Percentiles rank a stretch among this genome's conserved stretches.
Evolutionary conservation across 2,888 invertebrate genomes (phyloP).

Genomic region (Aspidiotus rigidus): DNA sequence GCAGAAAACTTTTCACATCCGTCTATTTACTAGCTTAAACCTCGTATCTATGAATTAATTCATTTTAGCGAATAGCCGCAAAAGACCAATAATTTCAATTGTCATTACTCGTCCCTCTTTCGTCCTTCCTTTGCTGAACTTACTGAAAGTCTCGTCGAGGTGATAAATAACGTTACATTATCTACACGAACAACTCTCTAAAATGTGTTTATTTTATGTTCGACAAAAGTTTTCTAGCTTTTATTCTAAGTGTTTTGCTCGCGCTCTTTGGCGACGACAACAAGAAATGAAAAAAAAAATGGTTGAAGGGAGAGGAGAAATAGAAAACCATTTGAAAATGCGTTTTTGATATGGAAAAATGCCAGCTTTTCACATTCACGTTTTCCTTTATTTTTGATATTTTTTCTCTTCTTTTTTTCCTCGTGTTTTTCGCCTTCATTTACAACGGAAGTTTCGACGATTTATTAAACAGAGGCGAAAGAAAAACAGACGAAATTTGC

Average conservation of each 20-base stretch:
- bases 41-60: background rate
- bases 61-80: background rate
- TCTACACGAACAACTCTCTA: background rate
- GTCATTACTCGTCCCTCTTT: background rate
- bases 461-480: background rate
- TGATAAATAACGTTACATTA: slow-evolving; percentile 14
- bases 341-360: slow-evolving; percentile 32
- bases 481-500: background rate
- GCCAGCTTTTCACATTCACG: slow-evolving; percentile 23
- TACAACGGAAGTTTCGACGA: slow-evolving; percentile 1
- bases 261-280: background rate
- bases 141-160: slow-evolving; percentile 3
- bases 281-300: slow-evolving; percentile 7
- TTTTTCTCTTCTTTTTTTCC: slow-evolving; percentile 4
- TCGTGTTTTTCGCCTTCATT: background rate
- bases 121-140: background rate
- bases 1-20: no score
- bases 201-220: slow-evolving; percentile 17
- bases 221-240: slow-evolving; percentile 6
- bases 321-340: slow-evolving; percentile 28
- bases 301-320: background rate
- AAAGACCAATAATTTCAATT: background rate
- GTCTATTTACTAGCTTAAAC: no score
- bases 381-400: background rate
- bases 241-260: slow-evolving; percentile 1